Evolutionary conservation across 2,113 vertebrate genomes (phyloP).

Genomic region (Grus americana): DNA sequence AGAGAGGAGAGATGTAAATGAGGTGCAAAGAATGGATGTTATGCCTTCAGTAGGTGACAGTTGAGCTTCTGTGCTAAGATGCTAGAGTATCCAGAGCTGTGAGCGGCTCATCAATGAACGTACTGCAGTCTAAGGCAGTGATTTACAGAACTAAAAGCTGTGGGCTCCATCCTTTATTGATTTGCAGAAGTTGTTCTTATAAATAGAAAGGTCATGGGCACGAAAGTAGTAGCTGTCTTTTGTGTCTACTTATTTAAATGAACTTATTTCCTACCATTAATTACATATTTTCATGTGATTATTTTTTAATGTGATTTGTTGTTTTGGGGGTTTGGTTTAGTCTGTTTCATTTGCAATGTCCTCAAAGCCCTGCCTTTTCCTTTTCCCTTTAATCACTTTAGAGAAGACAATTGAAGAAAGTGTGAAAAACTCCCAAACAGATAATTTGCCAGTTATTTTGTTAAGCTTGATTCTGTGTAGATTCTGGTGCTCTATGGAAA

Average conservation of each 20-base stretch:
- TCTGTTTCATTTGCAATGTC: neutral
- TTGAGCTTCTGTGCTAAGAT: neutral
- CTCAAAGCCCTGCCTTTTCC: neutral
- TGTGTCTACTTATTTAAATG: neutral
- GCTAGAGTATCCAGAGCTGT: neutral
- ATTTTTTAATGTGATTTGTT: neutral
- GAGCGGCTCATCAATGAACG: neutral
- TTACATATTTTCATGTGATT: neutral
- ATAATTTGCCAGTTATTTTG: neutral
- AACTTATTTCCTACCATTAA: neutral
- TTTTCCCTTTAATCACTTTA: neutral
- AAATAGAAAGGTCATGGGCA: neutral
- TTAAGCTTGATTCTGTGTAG: neutral
- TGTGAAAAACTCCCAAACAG: neutral
- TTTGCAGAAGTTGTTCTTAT: neutral
- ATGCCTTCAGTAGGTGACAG: neutral
- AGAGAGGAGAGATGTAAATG: neutral
- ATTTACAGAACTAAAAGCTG: neutral
- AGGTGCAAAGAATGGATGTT: neutral
- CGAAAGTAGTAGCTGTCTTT: neutral
- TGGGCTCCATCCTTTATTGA: neutral
- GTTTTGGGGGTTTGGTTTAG: neutral
- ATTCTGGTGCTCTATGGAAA: neutral
- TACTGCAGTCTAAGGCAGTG: neutral
- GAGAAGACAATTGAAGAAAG: neutral